Evolutionary conservation across 2,797 vertebrate genomes (phyloP).

Genomic region (Rachycentron canadum): DNA sequence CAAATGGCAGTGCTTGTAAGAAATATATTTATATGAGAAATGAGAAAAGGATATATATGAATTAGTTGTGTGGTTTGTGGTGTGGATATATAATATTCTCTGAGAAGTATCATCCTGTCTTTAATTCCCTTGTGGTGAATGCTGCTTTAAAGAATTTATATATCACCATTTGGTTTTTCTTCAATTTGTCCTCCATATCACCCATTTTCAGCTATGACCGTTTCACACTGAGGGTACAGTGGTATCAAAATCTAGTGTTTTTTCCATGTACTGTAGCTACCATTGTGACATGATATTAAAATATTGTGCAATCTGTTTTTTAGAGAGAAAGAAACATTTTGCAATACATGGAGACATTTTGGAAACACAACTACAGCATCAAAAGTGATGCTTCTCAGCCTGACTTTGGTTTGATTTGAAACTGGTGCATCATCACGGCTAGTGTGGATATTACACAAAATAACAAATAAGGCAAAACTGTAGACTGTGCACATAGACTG

Average conservation of each 20-base stretch:
- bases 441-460: neutral
- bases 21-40: slow-evolving; percentile 1
- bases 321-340: neutral
- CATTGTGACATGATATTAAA: neutral
- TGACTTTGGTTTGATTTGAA: neutral
- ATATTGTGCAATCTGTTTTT: neutral
- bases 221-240: neutral
- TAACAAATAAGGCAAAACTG: too few relatives aligned
- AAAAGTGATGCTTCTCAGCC: neutral
- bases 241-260: neutral
- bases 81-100: neutral
- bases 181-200: neutral
- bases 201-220: neutral
- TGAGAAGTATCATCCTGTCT: neutral
- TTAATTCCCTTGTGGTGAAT: neutral
- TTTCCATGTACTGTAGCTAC: neutral
- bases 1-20: neutral
- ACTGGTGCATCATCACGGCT: neutral
- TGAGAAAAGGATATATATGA: neutral
- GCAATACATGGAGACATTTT: neutral
- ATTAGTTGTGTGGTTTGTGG: neutral
- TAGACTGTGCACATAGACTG: too few relatives aligned
- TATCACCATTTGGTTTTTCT: neutral
- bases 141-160: neutral
- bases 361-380: neutral